Evolutionary conservation across 23 tunicate species (phyloP).

Genomic region (Ascidia mentula): DNA sequence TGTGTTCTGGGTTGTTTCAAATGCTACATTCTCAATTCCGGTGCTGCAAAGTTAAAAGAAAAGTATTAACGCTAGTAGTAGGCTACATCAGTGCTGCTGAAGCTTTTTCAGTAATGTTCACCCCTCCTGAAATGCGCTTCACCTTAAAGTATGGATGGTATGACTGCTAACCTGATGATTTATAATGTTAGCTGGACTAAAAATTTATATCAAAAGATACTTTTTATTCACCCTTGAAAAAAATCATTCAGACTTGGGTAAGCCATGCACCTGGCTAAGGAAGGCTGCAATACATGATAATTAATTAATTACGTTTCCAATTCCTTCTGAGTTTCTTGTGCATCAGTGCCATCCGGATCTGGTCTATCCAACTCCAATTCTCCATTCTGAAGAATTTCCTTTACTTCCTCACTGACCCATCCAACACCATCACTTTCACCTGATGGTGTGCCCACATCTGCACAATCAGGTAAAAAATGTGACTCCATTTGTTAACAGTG

Average conservation of each 20-base stretch:
- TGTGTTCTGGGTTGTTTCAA: slow-evolving; percentile 38
- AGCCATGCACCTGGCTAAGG: too few species aligned
- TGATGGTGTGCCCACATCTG: slow-evolving; percentile 49
- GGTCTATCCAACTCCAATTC: slow-evolving; percentile 23
- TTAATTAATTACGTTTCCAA: slow-evolving; percentile 4
- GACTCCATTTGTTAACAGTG: not conserved
- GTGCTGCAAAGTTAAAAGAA: slow-evolving; percentile 20
- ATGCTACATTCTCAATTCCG: slow-evolving; percentile 72
- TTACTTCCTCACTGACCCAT: slow-evolving; percentile 65
- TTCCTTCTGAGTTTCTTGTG: not conserved
- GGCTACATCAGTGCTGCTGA: too few species aligned
- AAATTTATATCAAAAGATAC: too few species aligned
- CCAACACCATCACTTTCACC: slow-evolving; percentile 37
- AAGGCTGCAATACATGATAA: too few species aligned
- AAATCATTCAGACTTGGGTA: too few species aligned
- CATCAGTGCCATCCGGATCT: slow-evolving; percentile 4
- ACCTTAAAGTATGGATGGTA: too few species aligned
- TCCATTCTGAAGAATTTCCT: slow-evolving; percentile 32
- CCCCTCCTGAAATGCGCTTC: too few species aligned
- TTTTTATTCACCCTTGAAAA: too few species aligned
- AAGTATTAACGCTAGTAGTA: too few species aligned
- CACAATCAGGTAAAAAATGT: slow-evolving; percentile 6
- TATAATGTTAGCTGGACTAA: too few species aligned
- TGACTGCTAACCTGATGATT: too few species aligned
- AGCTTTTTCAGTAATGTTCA: too few species aligned